phyloP scores from a whole-genome alignment of 2,888 invertebrate genomes.

The Danaus chrysippus region DNA sequence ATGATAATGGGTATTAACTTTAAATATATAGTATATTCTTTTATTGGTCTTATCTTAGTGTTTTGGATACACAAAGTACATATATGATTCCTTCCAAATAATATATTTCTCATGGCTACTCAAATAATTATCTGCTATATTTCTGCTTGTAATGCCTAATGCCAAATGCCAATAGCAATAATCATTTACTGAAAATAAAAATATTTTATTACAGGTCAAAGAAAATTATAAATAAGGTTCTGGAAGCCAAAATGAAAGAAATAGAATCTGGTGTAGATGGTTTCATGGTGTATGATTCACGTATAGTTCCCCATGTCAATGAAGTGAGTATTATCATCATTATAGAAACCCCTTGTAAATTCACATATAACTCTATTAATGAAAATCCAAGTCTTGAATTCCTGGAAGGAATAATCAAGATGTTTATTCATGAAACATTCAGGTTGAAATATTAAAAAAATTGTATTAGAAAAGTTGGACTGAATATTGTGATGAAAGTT shows the following conservation, averaged over 20 bases:
- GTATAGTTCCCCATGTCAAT: slow-evolving; percentile 79
- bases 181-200: background rate
- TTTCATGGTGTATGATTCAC: slow-evolving; percentile 83
- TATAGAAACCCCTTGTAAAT: no score
- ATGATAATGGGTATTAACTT: slow-evolving; percentile 51
- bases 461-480: no score
- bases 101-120: no score
- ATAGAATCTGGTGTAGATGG: slow-evolving; percentile 82
- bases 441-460: no score
- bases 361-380: no score
- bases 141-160: no score
- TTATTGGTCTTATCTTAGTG: background rate
- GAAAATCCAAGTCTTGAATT: no score
- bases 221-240: slow-evolving; percentile 62
- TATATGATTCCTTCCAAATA: background rate
- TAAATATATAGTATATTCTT: background rate
- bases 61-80: background rate
- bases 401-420: no score
- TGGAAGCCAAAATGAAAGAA: slow-evolving; percentile 75
- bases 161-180: background rate
- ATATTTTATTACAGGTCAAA: slow-evolving; percentile 49
- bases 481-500: no score
- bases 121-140: no score
- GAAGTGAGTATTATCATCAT: slow-evolving; percentile 50
- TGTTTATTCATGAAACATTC: no score